A percentile compares a stretch with the other conserved stretches of the same genome.
Conservation (phyloP, 2,888 invertebrate species). For the Meandrusa payeni region DNA sequence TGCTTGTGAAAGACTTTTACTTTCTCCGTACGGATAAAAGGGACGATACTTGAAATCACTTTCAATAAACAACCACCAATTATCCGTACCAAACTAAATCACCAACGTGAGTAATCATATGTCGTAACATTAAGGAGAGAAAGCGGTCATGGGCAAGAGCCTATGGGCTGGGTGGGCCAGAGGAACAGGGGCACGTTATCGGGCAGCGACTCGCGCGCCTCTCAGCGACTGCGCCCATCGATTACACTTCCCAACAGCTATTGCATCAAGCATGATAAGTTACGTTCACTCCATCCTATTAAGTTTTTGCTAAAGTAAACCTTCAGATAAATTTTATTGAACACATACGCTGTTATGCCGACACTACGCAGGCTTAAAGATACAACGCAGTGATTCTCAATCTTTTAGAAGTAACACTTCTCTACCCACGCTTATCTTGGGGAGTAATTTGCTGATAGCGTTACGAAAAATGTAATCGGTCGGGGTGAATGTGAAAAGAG, state of each 20-base stretch:
- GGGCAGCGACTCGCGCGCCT: not conserved
- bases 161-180: slow-evolving; percentile 14
- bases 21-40: too few relatives aligned
- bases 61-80: slow-evolving; percentile 9
- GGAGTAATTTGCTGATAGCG: too few relatives aligned
- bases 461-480: too few relatives aligned
- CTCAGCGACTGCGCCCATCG: slow-evolving; percentile 14
- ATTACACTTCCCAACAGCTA: slow-evolving; percentile 15
- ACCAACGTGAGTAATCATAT: slow-evolving; percentile 10
- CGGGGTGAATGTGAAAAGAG: too few relatives aligned
- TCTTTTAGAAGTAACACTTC: too few relatives aligned
- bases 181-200: slow-evolving; percentile 13
- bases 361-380: too few relatives aligned
- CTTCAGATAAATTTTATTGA: not conserved
- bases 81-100: slow-evolving; percentile 1
- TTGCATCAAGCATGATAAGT: slow-evolving; percentile 14
- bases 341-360: too few relatives aligned
- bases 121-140: slow-evolving; percentile 12
- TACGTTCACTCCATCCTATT: not conserved
- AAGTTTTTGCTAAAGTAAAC: not conserved
- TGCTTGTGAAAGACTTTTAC: too few relatives aligned
- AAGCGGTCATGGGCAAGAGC: slow-evolving; percentile 10
- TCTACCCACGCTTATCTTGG: too few relatives aligned
- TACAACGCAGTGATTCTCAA: too few relatives aligned
- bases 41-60: not conserved